phyloP scores from a whole-genome alignment of 2,797 vertebrate genomes.

The Monodelphis domestica region DNA sequence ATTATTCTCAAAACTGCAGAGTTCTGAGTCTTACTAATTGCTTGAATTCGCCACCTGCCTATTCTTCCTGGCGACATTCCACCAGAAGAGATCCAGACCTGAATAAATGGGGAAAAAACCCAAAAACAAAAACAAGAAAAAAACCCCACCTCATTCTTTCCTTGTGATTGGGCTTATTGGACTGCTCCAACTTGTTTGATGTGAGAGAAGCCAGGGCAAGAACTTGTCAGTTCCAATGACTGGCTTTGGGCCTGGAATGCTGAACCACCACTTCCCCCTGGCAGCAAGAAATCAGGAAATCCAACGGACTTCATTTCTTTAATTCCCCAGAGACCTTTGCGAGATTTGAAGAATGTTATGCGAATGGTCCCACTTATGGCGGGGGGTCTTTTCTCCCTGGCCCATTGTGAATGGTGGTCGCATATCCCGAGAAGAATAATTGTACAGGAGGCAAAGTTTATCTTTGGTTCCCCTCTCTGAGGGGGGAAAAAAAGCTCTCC shows the following conservation, averaged over 20 bases:
- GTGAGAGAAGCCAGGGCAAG: conserved; percentile 30
- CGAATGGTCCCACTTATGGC: not conserved
- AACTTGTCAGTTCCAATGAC: not conserved
- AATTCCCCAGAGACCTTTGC: not conserved
- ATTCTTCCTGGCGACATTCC: conserved; percentile 67
- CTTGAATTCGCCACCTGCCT: conserved; percentile 79
- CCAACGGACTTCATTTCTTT: not conserved
- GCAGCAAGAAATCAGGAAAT: conserved; percentile 7
- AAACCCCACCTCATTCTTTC: not conserved
- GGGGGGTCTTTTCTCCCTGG: not conserved
- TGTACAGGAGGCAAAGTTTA: not conserved
- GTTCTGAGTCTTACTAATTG: conserved; percentile 77
- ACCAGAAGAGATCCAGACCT: conserved; percentile 57
- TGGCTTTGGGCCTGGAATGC: not conserved
- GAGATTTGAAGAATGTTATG: conserved; percentile 23
- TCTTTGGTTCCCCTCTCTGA: not conserved
- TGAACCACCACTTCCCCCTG: not conserved
- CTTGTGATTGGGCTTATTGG: conserved; percentile 27
- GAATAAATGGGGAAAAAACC: conserved; percentile 50
- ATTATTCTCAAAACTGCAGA: conserved; percentile 76
- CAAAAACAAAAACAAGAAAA: not conserved
- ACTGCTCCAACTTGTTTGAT: not conserved
- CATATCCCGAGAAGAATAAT: not conserved
- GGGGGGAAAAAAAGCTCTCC: not conserved
- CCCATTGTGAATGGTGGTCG: not conserved